These are phyloP conservation scores for Ptychadena robeensis DNA, from an alignment of 2,797 vertebrate species.

Conservation along the genomic window DNA sequence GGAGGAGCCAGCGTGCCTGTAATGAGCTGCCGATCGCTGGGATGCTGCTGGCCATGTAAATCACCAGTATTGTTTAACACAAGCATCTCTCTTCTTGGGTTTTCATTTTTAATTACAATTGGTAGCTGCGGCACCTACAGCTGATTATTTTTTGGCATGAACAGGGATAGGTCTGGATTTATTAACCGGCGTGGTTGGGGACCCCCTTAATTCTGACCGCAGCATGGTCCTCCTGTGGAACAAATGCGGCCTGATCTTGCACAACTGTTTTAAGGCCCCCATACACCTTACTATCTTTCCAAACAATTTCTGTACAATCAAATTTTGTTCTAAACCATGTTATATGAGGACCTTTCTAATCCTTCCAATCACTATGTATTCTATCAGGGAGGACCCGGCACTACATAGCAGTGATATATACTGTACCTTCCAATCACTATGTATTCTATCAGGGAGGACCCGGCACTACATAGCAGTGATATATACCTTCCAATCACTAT, in stretches of 20 bases:
- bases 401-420: too few relatives aligned
- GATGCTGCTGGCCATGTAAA: slow-evolving; percentile 64
- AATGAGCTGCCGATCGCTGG: slow-evolving; percentile 65
- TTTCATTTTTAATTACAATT: slow-evolving; percentile 43
- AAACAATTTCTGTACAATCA: too few relatives aligned
- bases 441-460: too few relatives aligned
- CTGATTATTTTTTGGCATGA: slow-evolving; percentile 10
- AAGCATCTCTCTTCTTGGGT: slow-evolving; percentile 51
- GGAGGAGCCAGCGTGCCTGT: slow-evolving; percentile 59
- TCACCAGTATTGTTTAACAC: slow-evolving; percentile 67
- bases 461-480: too few relatives aligned
- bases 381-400: too few relatives aligned
- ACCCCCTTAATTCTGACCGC: background rate
- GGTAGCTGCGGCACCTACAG: slow-evolving; percentile 12
- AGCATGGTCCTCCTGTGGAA: background rate
- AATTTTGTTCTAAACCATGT: too few relatives aligned
- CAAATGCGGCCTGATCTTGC: background rate
- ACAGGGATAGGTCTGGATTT: background rate
- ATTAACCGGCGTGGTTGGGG: background rate
- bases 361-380: too few relatives aligned
- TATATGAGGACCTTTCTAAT: too few relatives aligned
- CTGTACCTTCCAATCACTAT: too few relatives aligned
- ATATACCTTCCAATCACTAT: too few relatives aligned
- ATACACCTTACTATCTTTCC: too few relatives aligned
- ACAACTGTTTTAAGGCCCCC: too few relatives aligned